Conservation (phyloP, 2,888 invertebrate species). For the Lysandra bellargus region DNA sequence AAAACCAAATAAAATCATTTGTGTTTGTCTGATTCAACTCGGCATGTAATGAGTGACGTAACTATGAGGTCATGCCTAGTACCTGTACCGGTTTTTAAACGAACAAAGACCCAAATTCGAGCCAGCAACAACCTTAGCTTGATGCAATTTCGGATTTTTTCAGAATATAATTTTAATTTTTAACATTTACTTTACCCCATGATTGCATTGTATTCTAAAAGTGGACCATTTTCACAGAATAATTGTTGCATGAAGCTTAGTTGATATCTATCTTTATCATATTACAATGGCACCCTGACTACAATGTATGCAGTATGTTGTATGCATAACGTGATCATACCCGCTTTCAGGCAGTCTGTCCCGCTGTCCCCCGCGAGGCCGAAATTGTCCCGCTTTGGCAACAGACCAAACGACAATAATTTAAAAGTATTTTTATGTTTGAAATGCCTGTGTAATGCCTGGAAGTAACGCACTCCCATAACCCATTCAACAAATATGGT, state of each 20-base stretch:
- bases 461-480: too few species aligned
- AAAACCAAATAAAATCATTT: conserved; percentile 8
- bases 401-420: too few species aligned
- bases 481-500: too few species aligned
- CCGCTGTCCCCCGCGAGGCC: too few species aligned
- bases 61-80: conserved; percentile 6
- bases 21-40: neutral
- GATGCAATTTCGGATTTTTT: neutral
- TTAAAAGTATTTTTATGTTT: too few species aligned
- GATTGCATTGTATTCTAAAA: neutral
- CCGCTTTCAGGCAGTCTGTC: too few species aligned
- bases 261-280: neutral
- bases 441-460: too few species aligned
- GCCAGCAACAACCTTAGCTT: neutral
- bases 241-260: neutral
- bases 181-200: neutral
- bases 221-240: neutral
- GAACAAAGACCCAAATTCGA: neutral
- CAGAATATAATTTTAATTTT: neutral
- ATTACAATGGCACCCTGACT: neutral
- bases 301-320: too few species aligned
- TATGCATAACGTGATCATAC: too few species aligned
- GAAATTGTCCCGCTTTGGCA: too few species aligned
- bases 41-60: neutral
- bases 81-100: conserved; percentile 18